Conservation (phyloP, 2,113 vertebrate species). For the Scolopax mira region DNA sequence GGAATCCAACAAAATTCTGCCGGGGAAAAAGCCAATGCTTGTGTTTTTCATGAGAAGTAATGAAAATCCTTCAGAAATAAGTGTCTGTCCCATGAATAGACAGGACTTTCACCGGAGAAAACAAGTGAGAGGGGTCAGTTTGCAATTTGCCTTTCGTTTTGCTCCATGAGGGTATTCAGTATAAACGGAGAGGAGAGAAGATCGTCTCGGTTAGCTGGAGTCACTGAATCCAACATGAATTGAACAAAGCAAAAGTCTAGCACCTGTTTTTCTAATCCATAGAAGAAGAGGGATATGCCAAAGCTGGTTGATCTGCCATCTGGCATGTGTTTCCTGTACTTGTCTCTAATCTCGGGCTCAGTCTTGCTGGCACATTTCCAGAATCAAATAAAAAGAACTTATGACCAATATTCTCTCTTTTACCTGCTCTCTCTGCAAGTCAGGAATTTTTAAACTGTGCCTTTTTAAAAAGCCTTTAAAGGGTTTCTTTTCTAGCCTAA, state of each 20-base stretch:
- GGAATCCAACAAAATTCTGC: background rate
- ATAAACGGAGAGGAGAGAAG: background rate
- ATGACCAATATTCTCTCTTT: background rate
- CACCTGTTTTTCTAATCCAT: constrained; percentile 44
- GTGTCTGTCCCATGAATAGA: background rate
- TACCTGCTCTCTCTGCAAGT: background rate
- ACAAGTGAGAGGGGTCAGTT: background rate
- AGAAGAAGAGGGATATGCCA: background rate
- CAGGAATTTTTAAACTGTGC: background rate
- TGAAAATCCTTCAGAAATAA: constrained; percentile 6
- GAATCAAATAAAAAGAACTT: background rate
- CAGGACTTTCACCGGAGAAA: background rate
- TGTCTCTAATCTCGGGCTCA: background rate
- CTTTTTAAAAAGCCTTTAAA: background rate
- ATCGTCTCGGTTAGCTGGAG: background rate
- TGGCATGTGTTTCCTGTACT: background rate
- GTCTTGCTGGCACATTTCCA: background rate
- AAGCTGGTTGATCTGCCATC: constrained; percentile 20
- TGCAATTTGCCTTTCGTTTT: background rate
- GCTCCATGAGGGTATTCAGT: background rate
- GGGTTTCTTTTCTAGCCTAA: background rate
- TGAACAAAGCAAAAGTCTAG: background rate
- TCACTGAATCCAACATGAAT: background rate
- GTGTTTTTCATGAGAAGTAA: background rate
- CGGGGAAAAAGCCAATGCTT: background rate